A percentile compares a stretch with the other conserved stretches of the same genome.
These are phyloP conservation scores for Ametastegia equiseti DNA, from an alignment of 2,888 invertebrate genomes.

Conservation along the genomic window DNA sequence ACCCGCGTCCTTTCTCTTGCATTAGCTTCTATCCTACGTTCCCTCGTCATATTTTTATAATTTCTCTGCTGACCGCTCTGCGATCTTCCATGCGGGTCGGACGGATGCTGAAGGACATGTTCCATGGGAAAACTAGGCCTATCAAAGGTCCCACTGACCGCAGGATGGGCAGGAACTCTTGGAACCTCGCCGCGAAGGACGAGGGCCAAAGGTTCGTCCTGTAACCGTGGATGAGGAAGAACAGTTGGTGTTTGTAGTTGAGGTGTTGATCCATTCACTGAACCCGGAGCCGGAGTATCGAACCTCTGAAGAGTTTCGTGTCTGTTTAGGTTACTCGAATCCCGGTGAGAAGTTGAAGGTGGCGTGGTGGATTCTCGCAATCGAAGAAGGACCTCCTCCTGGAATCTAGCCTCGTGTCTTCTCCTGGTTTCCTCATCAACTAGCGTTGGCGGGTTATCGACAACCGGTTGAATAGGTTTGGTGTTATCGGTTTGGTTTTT, in stretches of 20 bases:
- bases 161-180: slow-evolving; percentile 79
- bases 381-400: slow-evolving; percentile 59
- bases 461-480: neutral
- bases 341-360: slow-evolving; percentile 47
- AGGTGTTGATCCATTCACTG: slow-evolving; percentile 55
- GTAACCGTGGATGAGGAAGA: slow-evolving; percentile 66
- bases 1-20: slow-evolving; percentile 95
- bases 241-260: slow-evolving; percentile 33
- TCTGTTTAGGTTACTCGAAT: slow-evolving; percentile 50
- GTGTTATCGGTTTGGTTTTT: slow-evolving; percentile 26
- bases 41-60: slow-evolving; percentile 97
- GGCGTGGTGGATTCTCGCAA: slow-evolving; percentile 48
- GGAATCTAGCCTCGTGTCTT: slow-evolving; percentile 57
- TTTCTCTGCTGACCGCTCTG: slow-evolving; percentile 83
- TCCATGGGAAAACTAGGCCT: slow-evolving; percentile 51
- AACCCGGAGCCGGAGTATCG: slow-evolving; percentile 59
- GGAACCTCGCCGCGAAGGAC: slow-evolving; percentile 77
- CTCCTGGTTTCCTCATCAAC: slow-evolving; percentile 51
- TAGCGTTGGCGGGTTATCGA: slow-evolving; percentile 78
- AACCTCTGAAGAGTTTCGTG: slow-evolving; percentile 59
- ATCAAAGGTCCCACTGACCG: slow-evolving; percentile 71
- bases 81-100: slow-evolving; percentile 55
- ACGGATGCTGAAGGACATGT: slow-evolving; percentile 50
- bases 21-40: slow-evolving; percentile 95
- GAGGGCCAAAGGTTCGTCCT: slow-evolving; percentile 82